These are phyloP conservation scores for Andrena minutula DNA, from an alignment of 2,888 invertebrate genomes.

Conservation along the genomic window DNA sequence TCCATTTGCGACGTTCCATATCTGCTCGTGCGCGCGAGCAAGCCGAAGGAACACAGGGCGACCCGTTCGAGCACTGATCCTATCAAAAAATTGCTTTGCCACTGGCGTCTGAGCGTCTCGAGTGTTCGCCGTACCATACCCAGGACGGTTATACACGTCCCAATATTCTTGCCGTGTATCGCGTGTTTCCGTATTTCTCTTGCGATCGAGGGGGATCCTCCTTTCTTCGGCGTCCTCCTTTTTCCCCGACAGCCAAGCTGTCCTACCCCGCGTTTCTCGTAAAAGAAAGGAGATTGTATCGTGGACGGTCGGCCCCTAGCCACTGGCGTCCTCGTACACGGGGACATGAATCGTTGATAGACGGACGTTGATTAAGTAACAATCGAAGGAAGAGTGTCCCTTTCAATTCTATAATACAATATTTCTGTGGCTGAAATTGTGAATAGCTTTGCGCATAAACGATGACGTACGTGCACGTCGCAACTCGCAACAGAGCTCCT, in stretches of 20 bases:
- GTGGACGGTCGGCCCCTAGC: neutral
- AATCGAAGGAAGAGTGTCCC: too few relatives aligned
- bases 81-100: slow-evolving; percentile 81
- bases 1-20: slow-evolving; percentile 71
- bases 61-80: slow-evolving; percentile 74
- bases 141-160: slow-evolving; percentile 58
- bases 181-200: slow-evolving; percentile 54
- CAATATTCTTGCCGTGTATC: slow-evolving; percentile 61
- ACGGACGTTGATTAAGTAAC: neutral
- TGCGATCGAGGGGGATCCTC: slow-evolving; percentile 47
- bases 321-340: neutral
- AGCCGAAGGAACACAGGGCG: slow-evolving; percentile 71
- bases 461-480: neutral
- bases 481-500: neutral
- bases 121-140: slow-evolving; percentile 47
- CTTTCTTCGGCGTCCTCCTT: slow-evolving; percentile 1
- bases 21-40: slow-evolving; percentile 60
- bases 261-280: neutral
- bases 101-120: slow-evolving; percentile 74
- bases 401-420: too few relatives aligned
- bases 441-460: neutral
- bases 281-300: slow-evolving; percentile 29
- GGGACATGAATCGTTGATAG: neutral
- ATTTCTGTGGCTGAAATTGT: too few relatives aligned
- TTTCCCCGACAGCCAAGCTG: neutral